Percentiles rank a stretch among this genome's conserved stretches.
phyloP scores from a whole-genome alignment of 2,888 invertebrate species.

The Tachina grossa region DNA sequence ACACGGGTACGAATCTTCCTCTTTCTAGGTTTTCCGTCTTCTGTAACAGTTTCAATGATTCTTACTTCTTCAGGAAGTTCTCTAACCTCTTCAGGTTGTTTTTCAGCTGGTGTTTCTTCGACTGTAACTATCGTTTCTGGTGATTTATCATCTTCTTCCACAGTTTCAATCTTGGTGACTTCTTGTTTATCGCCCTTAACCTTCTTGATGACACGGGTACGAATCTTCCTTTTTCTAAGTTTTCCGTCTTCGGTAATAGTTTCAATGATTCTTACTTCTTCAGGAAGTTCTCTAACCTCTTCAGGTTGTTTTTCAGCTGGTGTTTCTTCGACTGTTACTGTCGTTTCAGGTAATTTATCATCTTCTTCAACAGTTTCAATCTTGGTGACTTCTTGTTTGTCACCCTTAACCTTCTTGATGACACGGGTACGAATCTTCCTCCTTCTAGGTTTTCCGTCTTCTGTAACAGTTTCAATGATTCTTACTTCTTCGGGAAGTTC shows the following conservation, averaged over 20 bases:
- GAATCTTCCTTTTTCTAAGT: conserved; percentile 24
- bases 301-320: neutral
- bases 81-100: neutral
- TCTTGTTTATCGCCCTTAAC: conserved; percentile 28
- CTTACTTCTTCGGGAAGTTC: conserved; percentile 29
- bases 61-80: conserved; percentile 26
- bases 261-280: conserved; percentile 23
- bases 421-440: conserved; percentile 38
- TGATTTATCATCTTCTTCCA: conserved; percentile 38
- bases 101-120: conserved; percentile 7
- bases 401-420: conserved; percentile 34
- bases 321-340: conserved; percentile 15
- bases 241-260: conserved; percentile 22
- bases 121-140: conserved; percentile 28
- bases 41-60: neutral
- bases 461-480: conserved; percentile 12
- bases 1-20: conserved; percentile 34
- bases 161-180: conserved; percentile 35
- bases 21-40: conserved; percentile 17
- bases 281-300: conserved; percentile 11
- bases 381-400: conserved; percentile 33
- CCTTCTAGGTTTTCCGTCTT: conserved; percentile 22
- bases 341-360: conserved; percentile 28
- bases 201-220: conserved; percentile 27
- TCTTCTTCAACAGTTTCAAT: conserved; percentile 38